phyloP scores from a whole-genome alignment of 37 sponge, comb jelly and placozoan species.

The Eunapius fragilis region DNA sequence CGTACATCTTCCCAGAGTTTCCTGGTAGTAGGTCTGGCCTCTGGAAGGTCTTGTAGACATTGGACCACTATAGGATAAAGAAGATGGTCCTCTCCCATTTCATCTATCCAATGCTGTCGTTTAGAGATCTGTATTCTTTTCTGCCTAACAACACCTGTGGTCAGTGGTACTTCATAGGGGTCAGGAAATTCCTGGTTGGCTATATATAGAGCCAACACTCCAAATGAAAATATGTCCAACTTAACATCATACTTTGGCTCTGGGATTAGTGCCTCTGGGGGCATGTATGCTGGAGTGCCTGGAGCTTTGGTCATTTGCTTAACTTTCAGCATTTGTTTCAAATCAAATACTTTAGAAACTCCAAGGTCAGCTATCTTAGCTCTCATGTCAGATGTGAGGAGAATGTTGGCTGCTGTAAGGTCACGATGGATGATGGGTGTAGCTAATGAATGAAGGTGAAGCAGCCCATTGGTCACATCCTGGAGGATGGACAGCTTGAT shows the following conservation, averaged over 20 bases:
- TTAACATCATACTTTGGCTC: not conserved
- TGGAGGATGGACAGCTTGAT: too few relatives aligned
- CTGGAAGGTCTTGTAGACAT: slow-evolving; percentile 3
- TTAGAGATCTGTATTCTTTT: not conserved
- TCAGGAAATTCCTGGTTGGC: slow-evolving; percentile 3
- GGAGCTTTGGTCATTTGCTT: slow-evolving; percentile 18
- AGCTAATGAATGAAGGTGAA: too few relatives aligned
- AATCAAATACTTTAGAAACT: too few relatives aligned
- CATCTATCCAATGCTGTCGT: not conserved
- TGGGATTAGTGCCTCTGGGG: slow-evolving; percentile 2
- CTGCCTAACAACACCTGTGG: not conserved
- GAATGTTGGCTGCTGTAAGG: too few relatives aligned
- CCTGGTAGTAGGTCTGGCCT: not conserved
- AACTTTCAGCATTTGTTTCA: too few relatives aligned
- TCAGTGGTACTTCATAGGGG: not conserved
- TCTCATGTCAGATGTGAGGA: too few relatives aligned
- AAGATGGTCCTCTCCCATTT: slow-evolving; percentile 19
- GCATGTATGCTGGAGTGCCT: slow-evolving; percentile 9
- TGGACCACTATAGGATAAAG: not conserved
- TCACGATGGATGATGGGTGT: too few relatives aligned
- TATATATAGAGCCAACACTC: not conserved
- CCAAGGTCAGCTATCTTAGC: too few relatives aligned
- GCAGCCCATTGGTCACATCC: too few relatives aligned
- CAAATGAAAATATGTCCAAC: slow-evolving; percentile 9
- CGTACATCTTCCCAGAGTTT: not conserved